Evolutionary conservation across 2,797 vertebrate genomes (phyloP).

Genomic region (Tokudaia muenninki): DNA sequence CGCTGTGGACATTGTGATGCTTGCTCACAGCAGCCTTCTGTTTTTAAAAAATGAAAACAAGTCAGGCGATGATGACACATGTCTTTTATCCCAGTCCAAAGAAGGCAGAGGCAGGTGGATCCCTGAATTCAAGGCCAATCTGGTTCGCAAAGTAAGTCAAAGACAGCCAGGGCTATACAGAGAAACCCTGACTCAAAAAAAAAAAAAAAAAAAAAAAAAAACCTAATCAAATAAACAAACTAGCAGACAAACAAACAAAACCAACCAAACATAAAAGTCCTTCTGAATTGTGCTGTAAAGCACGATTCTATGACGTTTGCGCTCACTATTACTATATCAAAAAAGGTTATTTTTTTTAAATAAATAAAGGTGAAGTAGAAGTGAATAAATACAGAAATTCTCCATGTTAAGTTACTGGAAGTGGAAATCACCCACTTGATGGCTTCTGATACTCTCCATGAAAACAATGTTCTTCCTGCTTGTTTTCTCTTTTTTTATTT

Average conservation of each 20-base stretch:
- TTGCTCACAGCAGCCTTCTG: not conserved
- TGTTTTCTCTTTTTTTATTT: not conserved
- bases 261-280: not conserved
- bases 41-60: not conserved
- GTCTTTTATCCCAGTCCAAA: not conserved
- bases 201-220: not conserved
- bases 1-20: not conserved
- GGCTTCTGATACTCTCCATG: not conserved
- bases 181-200: not conserved
- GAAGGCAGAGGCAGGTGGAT: not conserved
- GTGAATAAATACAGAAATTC: slow-evolving; percentile 55
- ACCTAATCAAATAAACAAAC: not conserved
- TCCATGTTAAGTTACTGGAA: slow-evolving; percentile 19
- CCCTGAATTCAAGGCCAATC: not conserved
- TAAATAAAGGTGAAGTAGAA: not conserved
- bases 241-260: not conserved
- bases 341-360: not conserved
- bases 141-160: too few species aligned
- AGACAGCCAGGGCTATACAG: too few species aligned
- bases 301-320: not conserved
- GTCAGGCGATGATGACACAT: not conserved
- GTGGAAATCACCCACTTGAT: not conserved
- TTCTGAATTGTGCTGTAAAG: slow-evolving; percentile 14
- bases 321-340: not conserved
- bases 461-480: not conserved